Evolutionary conservation across 2,113 vertebrate species (phyloP).

Genomic region (Tetraodon nigroviridis): DNA sequence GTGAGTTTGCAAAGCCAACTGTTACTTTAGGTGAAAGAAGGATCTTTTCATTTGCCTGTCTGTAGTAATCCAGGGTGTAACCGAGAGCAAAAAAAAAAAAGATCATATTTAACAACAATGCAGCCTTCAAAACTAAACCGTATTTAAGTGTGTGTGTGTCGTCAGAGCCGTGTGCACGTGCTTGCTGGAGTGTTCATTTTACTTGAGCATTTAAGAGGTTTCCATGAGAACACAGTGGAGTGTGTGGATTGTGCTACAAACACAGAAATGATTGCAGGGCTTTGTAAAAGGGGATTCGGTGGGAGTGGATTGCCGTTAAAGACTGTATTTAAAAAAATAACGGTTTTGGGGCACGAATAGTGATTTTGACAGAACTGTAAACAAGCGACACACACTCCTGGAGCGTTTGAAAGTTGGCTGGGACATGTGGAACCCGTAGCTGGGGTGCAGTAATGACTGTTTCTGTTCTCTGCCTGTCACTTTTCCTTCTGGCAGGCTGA

Average conservation of each 20-base stretch:
- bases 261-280: conserved; percentile 1
- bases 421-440: too few species aligned
- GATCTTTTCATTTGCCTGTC: background rate
- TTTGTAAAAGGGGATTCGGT: background rate
- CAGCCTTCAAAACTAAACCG: too few species aligned
- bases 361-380: too few species aligned
- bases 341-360: background rate
- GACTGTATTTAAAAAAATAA: background rate
- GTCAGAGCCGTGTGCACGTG: conserved; percentile 4
- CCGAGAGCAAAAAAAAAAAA: too few species aligned
- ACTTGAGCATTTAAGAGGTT: conserved; percentile 34
- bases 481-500: background rate
- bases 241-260: conserved; percentile 11
- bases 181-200: conserved; percentile 17
- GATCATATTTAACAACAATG: background rate
- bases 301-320: background rate
- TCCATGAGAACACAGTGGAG: conserved; percentile 40
- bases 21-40: background rate
- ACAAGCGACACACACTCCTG: too few species aligned
- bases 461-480: background rate
- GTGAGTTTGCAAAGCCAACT: too few species aligned
- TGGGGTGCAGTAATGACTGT: too few species aligned
- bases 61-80: background rate
- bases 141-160: too few species aligned
- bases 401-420: too few species aligned